Evolutionary conservation across 2,113 vertebrate genomes (phyloP).

Genomic region (Lagopus muta): DNA sequence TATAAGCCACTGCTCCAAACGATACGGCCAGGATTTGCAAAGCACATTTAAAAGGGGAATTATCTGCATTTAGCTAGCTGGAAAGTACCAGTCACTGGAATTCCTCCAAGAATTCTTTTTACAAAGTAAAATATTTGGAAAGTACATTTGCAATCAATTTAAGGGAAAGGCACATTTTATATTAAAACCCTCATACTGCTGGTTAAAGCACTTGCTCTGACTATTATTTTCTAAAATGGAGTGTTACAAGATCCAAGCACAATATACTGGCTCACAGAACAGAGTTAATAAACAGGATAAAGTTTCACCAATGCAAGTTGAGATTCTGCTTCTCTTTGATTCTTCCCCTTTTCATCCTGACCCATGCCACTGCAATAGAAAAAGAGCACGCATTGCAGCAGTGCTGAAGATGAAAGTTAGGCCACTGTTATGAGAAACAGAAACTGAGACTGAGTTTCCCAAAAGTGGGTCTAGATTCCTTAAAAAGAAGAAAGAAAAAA

Average conservation of each 20-base stretch:
- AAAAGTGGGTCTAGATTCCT: not conserved
- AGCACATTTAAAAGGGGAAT: constrained; percentile 7
- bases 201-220: constrained; percentile 61
- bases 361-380: not conserved
- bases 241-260: constrained; percentile 70
- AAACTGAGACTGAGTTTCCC: not conserved
- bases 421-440: constrained; percentile 32
- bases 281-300: constrained; percentile 71
- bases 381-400: not conserved
- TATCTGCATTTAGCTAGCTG: constrained; percentile 46
- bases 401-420: constrained; percentile 26
- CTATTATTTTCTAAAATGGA: constrained; percentile 71
- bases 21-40: not conserved
- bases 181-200: constrained; percentile 52
- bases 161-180: constrained; percentile 53
- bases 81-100: constrained; percentile 63
- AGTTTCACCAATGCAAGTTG: constrained; percentile 54
- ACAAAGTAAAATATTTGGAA: constrained; percentile 69
- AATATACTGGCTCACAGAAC: constrained; percentile 22
- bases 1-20: not conserved
- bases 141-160: constrained; percentile 75
- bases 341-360: constrained; percentile 55
- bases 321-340: constrained; percentile 61
- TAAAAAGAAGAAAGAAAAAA: not conserved
- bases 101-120: constrained; percentile 54